phyloP scores from a whole-genome alignment of 2,797 vertebrate species.

The Leuciscus waleckii region DNA sequence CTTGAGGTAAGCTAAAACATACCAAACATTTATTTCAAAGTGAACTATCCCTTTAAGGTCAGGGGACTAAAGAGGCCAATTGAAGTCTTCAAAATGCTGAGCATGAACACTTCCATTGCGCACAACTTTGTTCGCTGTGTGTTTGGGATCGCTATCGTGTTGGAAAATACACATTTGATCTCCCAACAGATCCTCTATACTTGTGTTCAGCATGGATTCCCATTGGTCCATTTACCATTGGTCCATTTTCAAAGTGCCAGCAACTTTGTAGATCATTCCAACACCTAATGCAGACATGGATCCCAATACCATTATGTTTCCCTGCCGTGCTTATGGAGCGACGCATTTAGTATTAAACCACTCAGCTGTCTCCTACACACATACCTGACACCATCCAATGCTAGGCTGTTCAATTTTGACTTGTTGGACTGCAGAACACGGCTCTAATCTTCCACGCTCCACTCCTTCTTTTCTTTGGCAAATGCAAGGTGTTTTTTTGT shows the following conservation, averaged over 20 bases:
- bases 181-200: neutral
- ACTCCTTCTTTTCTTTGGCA: neutral
- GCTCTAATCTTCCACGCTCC: neutral
- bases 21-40: no score
- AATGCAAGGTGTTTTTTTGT: neutral
- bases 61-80: neutral
- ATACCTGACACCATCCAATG: neutral
- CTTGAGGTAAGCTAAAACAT: no score
- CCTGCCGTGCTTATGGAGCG: no score
- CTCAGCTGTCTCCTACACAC: no score
- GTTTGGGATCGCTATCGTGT: neutral
- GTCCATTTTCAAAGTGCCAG: neutral
- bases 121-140: neutral
- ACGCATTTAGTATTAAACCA: no score
- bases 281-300: neutral
- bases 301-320: no score
- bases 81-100: neutral
- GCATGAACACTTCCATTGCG: neutral
- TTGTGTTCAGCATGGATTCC: neutral
- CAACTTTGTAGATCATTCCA: neutral
- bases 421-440: neutral
- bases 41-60: no score
- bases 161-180: neutral
- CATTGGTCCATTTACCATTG: neutral
- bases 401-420: neutral